Conservation (phyloP, 2,797 vertebrate species). For the Melanotaenia maccullochi region DNA sequence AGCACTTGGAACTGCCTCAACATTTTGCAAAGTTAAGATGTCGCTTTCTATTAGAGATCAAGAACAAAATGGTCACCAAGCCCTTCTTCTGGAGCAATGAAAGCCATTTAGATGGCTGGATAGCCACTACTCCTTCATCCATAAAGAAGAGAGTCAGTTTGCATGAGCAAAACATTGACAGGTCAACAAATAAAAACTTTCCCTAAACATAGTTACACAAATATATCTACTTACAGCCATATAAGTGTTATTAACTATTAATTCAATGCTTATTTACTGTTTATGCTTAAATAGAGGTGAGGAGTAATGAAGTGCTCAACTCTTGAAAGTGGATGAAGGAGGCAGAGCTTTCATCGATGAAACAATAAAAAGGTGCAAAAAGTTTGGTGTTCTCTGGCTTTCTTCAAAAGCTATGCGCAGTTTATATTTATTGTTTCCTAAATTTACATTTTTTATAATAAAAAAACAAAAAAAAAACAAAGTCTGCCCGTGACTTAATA, state of each 20-base stretch:
- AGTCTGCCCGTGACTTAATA: constrained; percentile 85
- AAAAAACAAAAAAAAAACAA: constrained; percentile 60
- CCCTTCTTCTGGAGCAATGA: background rate
- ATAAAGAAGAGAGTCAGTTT: background rate
- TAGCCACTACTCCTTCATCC: background rate
- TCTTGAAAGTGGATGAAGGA: background rate
- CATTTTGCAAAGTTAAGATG: background rate
- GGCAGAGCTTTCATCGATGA: background rate
- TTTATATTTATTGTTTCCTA: constrained; percentile 92
- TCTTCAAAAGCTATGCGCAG: constrained; percentile 94
- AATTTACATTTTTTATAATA: constrained; percentile 85
- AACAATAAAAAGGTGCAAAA: constrained; percentile 74
- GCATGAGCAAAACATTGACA: background rate
- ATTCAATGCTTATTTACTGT: background rate
- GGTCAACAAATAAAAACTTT: background rate
- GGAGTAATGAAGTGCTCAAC: background rate
- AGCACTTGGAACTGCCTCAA: background rate
- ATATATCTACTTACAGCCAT: background rate
- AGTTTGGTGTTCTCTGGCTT: constrained; percentile 75
- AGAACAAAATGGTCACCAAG: background rate
- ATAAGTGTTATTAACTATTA: background rate
- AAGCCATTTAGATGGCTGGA: background rate
- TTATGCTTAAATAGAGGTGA: background rate
- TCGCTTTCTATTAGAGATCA: background rate
- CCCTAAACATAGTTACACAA: background rate